These are phyloP conservation scores for Nephrotoma guestfalica DNA, from an alignment of 2,888 invertebrate genomes.

Conservation along the genomic window DNA sequence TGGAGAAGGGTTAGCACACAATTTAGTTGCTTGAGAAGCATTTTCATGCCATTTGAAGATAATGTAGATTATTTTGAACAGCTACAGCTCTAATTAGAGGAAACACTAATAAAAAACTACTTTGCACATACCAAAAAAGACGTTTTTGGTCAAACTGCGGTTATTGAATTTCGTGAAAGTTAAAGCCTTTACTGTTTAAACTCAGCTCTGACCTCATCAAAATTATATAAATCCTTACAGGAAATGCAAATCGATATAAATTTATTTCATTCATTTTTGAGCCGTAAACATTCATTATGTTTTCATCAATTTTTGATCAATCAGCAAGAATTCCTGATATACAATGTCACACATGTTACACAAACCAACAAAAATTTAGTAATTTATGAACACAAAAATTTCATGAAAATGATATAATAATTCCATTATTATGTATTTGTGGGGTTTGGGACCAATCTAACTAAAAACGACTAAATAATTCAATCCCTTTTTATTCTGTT, in stretches of 20 bases:
- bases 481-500: not conserved
- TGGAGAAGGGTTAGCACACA: too few species aligned
- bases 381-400: not conserved
- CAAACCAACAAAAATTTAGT: not conserved
- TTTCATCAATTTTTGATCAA: not conserved
- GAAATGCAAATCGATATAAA: not conserved
- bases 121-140: too few species aligned
- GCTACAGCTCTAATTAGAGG: too few species aligned
- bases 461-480: not conserved
- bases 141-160: too few species aligned
- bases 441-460: not conserved
- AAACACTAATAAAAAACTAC: too few species aligned
- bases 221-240: not conserved
- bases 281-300: not conserved
- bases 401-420: not conserved
- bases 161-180: too few species aligned
- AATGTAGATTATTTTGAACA: too few species aligned
- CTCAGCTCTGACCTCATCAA: too few species aligned
- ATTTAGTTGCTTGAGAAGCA: too few species aligned
- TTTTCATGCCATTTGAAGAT: too few species aligned
- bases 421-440: not conserved
- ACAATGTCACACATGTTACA: too few species aligned
- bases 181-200: too few species aligned
- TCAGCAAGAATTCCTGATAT: not conserved
- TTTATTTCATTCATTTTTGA: not conserved